These are phyloP conservation scores for Fringilla coelebs DNA, from an alignment of 2,797 vertebrate species.

Conservation along the genomic window DNA sequence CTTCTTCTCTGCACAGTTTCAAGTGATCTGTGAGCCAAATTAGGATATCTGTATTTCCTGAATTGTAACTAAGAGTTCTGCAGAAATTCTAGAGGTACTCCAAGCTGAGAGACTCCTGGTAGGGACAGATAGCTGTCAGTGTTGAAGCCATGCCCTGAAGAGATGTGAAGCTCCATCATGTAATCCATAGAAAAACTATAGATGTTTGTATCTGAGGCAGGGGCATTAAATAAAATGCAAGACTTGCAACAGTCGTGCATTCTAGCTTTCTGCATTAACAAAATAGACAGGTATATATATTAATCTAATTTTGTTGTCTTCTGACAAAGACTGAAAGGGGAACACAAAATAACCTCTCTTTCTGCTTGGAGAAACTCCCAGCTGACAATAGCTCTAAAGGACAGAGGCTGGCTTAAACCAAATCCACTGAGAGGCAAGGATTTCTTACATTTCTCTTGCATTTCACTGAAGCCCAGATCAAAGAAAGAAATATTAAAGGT, in stretches of 20 bases:
- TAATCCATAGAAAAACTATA: not conserved
- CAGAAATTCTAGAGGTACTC: not conserved
- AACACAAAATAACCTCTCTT: slow-evolving; percentile 32
- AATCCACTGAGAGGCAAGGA: slow-evolving; percentile 77
- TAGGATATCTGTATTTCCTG: not conserved
- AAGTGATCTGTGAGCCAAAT: not conserved
- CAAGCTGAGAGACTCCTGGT: not conserved
- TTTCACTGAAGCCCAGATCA: slow-evolving; percentile 73
- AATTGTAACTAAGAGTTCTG: not conserved
- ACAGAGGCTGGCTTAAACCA: slow-evolving; percentile 69
- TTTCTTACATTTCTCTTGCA: slow-evolving; percentile 70
- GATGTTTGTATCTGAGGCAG: not conserved
- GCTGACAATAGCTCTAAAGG: slow-evolving; percentile 64
- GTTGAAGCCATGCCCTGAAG: not conserved
- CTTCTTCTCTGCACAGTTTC: not conserved
- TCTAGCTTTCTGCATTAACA: not conserved
- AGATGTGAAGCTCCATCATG: not conserved
- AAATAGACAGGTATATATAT: not conserved
- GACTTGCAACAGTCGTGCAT: not conserved
- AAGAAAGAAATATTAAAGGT: slow-evolving; percentile 85
- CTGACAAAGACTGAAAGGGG: slow-evolving; percentile 30
- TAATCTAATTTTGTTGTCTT: slow-evolving; percentile 37
- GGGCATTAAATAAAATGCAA: not conserved
- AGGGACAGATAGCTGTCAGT: not conserved
- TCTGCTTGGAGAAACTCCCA: slow-evolving; percentile 63